Percentiles rank a stretch among this genome's conserved stretches.
Conservation (phyloP, 2,797 vertebrate genomes). For the Mycteria americana region DNA sequence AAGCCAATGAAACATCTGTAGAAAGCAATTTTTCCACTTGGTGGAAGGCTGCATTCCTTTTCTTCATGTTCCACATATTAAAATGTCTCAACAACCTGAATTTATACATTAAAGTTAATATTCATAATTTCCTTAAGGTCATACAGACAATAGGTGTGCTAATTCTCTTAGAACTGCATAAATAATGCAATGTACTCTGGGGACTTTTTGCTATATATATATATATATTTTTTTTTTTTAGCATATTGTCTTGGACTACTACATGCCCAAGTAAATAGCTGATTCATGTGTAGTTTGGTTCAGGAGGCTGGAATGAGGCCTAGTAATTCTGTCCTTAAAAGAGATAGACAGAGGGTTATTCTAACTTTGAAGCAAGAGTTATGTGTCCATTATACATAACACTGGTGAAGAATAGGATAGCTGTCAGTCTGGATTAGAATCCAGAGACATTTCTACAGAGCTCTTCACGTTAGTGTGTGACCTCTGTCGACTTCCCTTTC, state of each 20-base stretch:
- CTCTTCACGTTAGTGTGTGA: not conserved
- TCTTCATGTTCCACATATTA: not conserved
- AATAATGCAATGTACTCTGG: not conserved
- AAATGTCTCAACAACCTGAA: not conserved
- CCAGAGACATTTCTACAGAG: not conserved
- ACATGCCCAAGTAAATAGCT: not conserved
- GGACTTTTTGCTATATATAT: no score
- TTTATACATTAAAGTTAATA: not conserved
- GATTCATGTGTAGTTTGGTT: not conserved
- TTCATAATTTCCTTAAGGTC: not conserved
- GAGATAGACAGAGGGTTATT: not conserved
- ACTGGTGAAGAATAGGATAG: not conserved
- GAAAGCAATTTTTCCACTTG: not conserved
- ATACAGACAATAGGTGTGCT: not conserved
- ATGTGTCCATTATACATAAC: not conserved
- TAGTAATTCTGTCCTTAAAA: not conserved
- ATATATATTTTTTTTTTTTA: not conserved
- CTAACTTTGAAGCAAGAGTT: not conserved
- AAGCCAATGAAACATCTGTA: not conserved
- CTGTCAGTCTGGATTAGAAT: slow-evolving; percentile 1
- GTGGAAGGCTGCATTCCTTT: not conserved
- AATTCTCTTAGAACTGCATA: not conserved
- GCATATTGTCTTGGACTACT: not conserved
- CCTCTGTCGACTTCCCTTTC: not conserved
- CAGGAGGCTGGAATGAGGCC: not conserved